A percentile compares a stretch with the other conserved stretches of the same genome.
These are phyloP conservation scores for Coreius guichenoti DNA, from an alignment of 2,797 vertebrate genomes.

Conservation along the genomic window DNA sequence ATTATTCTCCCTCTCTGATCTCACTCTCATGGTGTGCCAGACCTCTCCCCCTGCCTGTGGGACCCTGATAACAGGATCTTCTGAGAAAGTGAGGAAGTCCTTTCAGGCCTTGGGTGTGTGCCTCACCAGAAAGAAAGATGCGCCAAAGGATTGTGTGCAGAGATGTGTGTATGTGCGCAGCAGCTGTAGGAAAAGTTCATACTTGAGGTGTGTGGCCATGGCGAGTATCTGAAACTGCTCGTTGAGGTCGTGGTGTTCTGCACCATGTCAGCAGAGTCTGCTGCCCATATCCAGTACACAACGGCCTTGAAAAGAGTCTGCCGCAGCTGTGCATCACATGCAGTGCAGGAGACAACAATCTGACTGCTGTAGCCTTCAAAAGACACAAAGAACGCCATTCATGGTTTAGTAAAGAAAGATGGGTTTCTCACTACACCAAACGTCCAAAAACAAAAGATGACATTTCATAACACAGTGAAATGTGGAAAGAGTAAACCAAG, in stretches of 20 bases:
- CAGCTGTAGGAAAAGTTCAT: slow-evolving; percentile 1
- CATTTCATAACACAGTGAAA: not conserved
- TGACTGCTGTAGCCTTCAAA: not conserved
- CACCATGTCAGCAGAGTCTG: slow-evolving; percentile 32
- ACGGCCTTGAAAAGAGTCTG: slow-evolving; percentile 23
- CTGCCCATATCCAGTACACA: slow-evolving; percentile 26
- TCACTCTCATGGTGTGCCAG: not conserved
- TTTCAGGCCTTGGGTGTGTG: slow-evolving; percentile 51
- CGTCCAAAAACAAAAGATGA: not conserved
- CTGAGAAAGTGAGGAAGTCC: slow-evolving; percentile 51
- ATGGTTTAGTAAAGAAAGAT: not conserved
- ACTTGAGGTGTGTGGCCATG: slow-evolving; percentile 23
- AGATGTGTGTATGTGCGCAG: not conserved
- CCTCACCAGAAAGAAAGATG: slow-evolving; percentile 50
- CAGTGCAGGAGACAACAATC: not conserved
- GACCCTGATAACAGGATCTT: slow-evolving; percentile 57
- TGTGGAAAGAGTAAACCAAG: not conserved
- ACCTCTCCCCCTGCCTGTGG: slow-evolving; percentile 43
- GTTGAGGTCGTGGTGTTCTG: slow-evolving; percentile 29
- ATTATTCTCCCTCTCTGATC: slow-evolving; percentile 14
- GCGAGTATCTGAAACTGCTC: not conserved
- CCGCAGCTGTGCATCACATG: slow-evolving; percentile 25
- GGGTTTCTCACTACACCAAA: not conserved
- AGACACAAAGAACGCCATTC: not conserved
- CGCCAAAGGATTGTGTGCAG: slow-evolving; percentile 3